Percentiles rank a stretch among this genome's conserved stretches.
These are phyloP conservation scores for Aromia moschata DNA, from an alignment of 2,888 invertebrate species.

Conservation along the genomic window DNA sequence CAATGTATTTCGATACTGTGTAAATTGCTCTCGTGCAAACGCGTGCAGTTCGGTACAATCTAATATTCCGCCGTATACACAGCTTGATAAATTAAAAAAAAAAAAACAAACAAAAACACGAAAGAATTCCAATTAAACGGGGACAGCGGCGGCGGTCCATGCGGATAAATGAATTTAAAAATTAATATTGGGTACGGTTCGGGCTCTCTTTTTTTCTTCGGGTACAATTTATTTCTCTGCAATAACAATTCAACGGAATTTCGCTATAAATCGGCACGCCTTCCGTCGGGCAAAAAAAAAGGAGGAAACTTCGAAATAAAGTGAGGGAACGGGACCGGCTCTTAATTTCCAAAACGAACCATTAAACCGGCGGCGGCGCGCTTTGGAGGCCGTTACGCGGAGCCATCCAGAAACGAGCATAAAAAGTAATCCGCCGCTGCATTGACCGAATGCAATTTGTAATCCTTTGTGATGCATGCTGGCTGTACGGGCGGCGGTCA, in stretches of 20 bases:
- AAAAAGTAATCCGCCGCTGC: slow-evolving; percentile 9
- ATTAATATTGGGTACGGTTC: background rate
- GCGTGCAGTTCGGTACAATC: background rate
- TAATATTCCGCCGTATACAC: slow-evolving; percentile 4
- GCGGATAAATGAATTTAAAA: background rate
- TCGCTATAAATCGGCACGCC: background rate
- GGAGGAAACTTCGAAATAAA: background rate
- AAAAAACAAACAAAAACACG: too few relatives aligned
- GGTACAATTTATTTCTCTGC: background rate
- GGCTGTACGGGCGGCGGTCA: slow-evolving; percentile 22
- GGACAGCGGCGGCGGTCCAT: background rate
- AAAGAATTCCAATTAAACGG: slow-evolving; percentile 8
- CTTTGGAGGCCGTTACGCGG: background rate
- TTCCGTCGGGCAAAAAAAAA: too few relatives aligned
- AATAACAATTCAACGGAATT: background rate
- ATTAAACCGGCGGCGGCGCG: slow-evolving; percentile 4
- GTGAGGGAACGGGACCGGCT: background rate
- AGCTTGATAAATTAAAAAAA: slow-evolving; percentile 8
- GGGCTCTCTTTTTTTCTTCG: background rate
- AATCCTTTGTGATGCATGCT: slow-evolving; percentile 32
- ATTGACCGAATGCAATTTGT: slow-evolving; percentile 34
- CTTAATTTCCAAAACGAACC: slow-evolving; percentile 16
- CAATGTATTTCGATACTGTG: too few relatives aligned
- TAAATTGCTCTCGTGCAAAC: too few relatives aligned
- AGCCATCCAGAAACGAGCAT: slow-evolving; percentile 9